These are phyloP conservation scores for Chaetops frenatus DNA, from an alignment of 2,113 vertebrate species.

Conservation along the genomic window DNA sequence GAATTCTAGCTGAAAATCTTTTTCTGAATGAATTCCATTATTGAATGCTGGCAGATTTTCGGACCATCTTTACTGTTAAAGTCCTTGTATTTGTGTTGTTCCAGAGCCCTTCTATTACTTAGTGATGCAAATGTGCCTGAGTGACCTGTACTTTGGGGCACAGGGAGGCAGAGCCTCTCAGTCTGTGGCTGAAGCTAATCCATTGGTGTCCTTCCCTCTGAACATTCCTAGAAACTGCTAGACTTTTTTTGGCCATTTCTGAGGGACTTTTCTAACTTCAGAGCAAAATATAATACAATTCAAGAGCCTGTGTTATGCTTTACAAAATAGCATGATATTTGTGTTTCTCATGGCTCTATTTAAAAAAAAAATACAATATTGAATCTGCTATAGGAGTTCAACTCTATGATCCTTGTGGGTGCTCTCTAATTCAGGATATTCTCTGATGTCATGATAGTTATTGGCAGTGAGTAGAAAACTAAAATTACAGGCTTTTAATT, in stretches of 20 bases:
- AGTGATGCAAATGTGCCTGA: neutral
- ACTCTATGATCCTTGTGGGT: neutral
- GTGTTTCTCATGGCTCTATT: neutral
- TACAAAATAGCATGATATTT: neutral
- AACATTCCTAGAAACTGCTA: neutral
- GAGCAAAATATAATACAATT: neutral
- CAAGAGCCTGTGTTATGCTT: neutral
- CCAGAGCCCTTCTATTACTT: neutral
- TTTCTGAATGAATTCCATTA: neutral
- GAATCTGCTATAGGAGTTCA: neutral
- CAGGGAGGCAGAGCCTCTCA: neutral
- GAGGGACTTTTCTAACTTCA: neutral
- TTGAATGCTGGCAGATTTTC: neutral
- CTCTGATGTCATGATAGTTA: neutral
- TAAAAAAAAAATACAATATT: neutral
- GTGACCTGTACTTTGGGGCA: neutral
- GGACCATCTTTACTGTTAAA: neutral
- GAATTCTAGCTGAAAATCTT: neutral
- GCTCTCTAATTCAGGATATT: neutral
- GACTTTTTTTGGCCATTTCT: neutral
- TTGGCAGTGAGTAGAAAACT: neutral
- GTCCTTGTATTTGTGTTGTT: neutral
- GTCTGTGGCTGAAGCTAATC: neutral
- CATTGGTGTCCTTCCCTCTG: neutral
- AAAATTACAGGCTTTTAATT: neutral